Base-by-base conservation (phyloP, 2,113 vertebrate species). In the Apeltes quadracus region DNA sequence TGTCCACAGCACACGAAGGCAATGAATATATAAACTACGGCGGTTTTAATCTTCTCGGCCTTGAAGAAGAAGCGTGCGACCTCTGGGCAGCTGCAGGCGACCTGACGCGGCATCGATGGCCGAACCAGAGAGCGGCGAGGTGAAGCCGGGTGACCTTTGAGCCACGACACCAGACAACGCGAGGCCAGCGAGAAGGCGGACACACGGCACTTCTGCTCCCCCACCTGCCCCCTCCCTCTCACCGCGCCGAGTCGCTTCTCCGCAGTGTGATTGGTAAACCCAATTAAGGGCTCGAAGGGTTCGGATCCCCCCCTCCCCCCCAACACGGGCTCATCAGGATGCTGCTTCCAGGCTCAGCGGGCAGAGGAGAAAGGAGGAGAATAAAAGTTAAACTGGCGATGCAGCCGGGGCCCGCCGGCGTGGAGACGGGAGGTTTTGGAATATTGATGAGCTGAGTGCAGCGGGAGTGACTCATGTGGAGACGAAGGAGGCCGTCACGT, bases 311-410 rank as follows among this genome's bases (percentile, higher is more conserved):
- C 15, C 1, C 34, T 5, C 29, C 29, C 29, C 29, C 29, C 29
- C 29, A 51, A 5, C 48, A 4, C 4, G 2, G 3, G 32, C 68
- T 73, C 67, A 64, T 73, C 22, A 1, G 51, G 25, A 43, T 16
- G 25, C 22, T 63, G 36, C 78, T 32, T 62, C 69, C 16, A 55
- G 14, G 32, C 69, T 57, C 44, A 69, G 55, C 58, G 68, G 76
- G 61, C 78, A 48, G 72, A 78, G 70, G 78, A 66, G 69, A 80
- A 65, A 88, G 71, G 29, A 29, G 29, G 29, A 90, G 91, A 89
- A 87, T 89, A 88, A 39, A 88, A 83, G 78, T 76, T 93, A 88
- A 93, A 93, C 93, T 90, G 92, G 81, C 93, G 88, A 93, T 93
- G 89, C 18, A 44, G 82, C 63, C 70, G 39, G 67, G 74, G 80